Evolutionary conservation across 2,113 vertebrate genomes (phyloP).

Genomic region (Odocoileus virginianus): DNA sequence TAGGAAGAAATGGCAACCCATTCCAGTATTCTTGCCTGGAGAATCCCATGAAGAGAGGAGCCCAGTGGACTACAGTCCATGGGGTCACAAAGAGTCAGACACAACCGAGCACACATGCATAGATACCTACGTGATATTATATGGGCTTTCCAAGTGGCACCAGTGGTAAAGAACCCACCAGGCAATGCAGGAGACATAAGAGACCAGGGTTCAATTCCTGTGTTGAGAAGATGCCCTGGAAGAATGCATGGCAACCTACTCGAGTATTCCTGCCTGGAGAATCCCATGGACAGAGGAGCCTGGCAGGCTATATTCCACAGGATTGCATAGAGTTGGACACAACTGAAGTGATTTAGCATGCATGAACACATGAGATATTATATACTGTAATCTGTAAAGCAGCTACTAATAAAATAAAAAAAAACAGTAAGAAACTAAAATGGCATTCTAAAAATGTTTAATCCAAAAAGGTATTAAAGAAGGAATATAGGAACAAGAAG

Average conservation of each 20-base stretch:
- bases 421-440: not conserved
- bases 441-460: not conserved
- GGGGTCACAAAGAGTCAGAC: not conserved
- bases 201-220: not conserved
- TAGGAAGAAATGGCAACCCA: not conserved
- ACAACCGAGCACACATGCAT: not conserved
- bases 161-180: not conserved
- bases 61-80: not conserved
- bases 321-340: not conserved
- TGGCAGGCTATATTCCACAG: not conserved
- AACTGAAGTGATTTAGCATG: not conserved
- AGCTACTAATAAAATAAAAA: not conserved
- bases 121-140: not conserved
- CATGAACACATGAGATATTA: not conserved
- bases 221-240: not conserved
- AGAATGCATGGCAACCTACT: not conserved
- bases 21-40: not conserved
- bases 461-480: not conserved
- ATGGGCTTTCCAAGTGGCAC: not conserved
- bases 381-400: not conserved
- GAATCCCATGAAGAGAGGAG: not conserved
- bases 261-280: not conserved
- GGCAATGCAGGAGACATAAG: not conserved
- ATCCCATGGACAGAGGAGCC: not conserved
- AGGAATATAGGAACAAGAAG: not conserved